These are phyloP conservation scores for Decapterus maruadsi DNA, from an alignment of 2,797 vertebrate species.

Conservation along the genomic window DNA sequence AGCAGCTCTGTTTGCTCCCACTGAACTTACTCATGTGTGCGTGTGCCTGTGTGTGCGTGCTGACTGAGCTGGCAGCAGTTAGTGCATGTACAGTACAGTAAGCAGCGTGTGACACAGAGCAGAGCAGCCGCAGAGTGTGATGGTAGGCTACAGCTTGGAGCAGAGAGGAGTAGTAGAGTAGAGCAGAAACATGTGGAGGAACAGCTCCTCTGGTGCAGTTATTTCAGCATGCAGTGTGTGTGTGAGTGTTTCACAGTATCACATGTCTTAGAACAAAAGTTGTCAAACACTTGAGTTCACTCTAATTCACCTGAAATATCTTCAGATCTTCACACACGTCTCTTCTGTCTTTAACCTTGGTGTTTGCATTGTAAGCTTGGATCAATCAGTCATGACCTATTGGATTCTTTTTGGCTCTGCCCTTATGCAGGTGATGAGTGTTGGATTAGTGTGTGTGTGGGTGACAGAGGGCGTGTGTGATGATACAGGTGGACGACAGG, in stretches of 20 bases:
- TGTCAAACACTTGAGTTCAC: background rate
- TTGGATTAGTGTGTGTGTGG: background rate
- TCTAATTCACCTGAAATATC: background rate
- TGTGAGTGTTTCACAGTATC: constrained; percentile 6
- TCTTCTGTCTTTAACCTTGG: background rate
- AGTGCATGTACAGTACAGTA: constrained; percentile 23
- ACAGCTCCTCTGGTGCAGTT: background rate
- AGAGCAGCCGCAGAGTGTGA: constrained; percentile 31
- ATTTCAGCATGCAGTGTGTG: background rate
- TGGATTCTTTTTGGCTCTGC: background rate
- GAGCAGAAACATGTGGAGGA: constrained; percentile 15
- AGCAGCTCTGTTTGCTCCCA: constrained; percentile 11
- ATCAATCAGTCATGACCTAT: constrained; percentile 5
- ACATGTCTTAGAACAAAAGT: background rate
- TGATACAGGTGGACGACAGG: background rate
- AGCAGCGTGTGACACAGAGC: constrained; percentile 15
- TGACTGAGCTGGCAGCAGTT: constrained; percentile 31
- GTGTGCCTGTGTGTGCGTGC: background rate
- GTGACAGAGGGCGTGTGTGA: background rate
- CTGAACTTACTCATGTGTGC: constrained; percentile 26
- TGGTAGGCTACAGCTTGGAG: constrained; percentile 27
- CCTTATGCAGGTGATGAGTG: background rate
- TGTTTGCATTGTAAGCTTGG: background rate
- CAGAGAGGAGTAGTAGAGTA: background rate
- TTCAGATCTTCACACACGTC: background rate